Conservation (phyloP, 2,888 invertebrate species). For the Lagria hirta region DNA sequence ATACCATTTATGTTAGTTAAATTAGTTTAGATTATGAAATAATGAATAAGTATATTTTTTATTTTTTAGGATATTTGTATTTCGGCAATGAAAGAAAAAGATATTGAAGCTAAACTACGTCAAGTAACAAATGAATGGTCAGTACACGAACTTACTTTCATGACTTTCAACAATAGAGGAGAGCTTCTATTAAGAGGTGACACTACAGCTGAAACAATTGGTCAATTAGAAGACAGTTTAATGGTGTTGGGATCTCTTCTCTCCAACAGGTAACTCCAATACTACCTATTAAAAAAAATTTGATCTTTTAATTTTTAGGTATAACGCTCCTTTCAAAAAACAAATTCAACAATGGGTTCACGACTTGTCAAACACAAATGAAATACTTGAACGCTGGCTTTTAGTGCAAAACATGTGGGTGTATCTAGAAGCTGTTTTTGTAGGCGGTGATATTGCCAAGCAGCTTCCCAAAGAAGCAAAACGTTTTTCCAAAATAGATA, state of each 20-base stretch:
- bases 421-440: slow-evolving; percentile 95
- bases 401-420: slow-evolving; percentile 99
- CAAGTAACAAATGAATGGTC: slow-evolving; percentile 97
- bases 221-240: slow-evolving; percentile 93
- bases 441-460: slow-evolving; percentile 98
- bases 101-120: slow-evolving; percentile 93
- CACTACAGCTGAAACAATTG: slow-evolving; percentile 92
- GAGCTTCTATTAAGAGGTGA: slow-evolving; percentile 89
- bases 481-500: slow-evolving; percentile 94
- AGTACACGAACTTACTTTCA: slow-evolving; percentile 87
- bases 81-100: slow-evolving; percentile 96
- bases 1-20: slow-evolving; percentile 7
- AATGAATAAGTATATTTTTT: too few species aligned
- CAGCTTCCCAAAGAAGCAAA: slow-evolving; percentile 94
- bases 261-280: slow-evolving; percentile 71
- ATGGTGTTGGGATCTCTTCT: slow-evolving; percentile 93
- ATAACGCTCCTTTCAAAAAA: slow-evolving; percentile 94
- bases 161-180: slow-evolving; percentile 93
- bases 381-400: slow-evolving; percentile 94
- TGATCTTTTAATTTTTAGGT: too few species aligned
- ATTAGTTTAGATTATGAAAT: slow-evolving; percentile 5
- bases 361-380: slow-evolving; percentile 93
- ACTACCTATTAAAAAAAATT: background rate
- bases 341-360: slow-evolving; percentile 95
- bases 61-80: slow-evolving; percentile 84